Conservation (phyloP, 2,113 vertebrate species). For the Leiothrix lutea region DNA sequence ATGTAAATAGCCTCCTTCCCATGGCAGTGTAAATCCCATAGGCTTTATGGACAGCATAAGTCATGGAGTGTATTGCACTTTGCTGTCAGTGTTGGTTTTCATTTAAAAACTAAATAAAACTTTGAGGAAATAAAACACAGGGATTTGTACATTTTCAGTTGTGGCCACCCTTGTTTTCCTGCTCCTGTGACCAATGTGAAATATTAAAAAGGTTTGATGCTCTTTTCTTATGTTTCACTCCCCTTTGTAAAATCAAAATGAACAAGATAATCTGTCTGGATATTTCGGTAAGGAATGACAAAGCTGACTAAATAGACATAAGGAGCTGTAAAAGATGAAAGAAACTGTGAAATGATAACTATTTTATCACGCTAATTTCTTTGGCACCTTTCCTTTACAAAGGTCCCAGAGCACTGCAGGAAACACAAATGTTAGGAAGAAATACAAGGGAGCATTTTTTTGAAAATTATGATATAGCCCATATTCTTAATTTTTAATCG, state of each 20-base stretch:
- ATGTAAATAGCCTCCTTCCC: constrained; percentile 60
- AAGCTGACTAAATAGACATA: not conserved
- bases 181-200: not conserved
- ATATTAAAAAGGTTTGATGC: not conserved
- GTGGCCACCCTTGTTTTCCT: not conserved
- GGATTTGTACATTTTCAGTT: not conserved
- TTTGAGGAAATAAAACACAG: not conserved
- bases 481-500: not conserved
- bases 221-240: not conserved
- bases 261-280: not conserved
- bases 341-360: not conserved
- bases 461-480: not conserved
- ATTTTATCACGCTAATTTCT: not conserved
- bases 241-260: not conserved
- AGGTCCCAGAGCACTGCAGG: not conserved
- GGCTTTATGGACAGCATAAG: constrained; percentile 53
- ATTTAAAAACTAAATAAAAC: constrained; percentile 61
- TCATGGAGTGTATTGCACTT: constrained; percentile 22
- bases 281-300: not conserved
- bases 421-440: not conserved
- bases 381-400: not conserved
- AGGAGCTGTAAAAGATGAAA: not conserved
- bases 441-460: not conserved
- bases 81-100: constrained; percentile 22
- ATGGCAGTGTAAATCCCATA: constrained; percentile 33